These are phyloP conservation scores for Otocyon megalotis DNA, from an alignment of 2,113 vertebrate genomes.

Conservation along the genomic window DNA sequence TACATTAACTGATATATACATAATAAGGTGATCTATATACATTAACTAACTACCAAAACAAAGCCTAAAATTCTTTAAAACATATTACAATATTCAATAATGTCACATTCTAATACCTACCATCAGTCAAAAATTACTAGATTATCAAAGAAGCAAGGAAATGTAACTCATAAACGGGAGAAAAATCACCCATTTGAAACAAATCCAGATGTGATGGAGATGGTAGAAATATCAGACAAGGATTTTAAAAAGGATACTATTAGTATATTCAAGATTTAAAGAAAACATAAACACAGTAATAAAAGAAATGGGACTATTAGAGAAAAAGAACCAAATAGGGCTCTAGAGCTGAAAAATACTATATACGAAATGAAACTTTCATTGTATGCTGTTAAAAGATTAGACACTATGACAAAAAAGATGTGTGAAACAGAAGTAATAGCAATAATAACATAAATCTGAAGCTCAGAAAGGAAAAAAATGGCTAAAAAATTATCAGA, in stretches of 20 bases:
- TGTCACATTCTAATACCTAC: conserved; percentile 23
- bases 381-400: background rate
- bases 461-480: background rate
- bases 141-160: conserved; percentile 23
- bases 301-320: background rate
- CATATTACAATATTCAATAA: background rate
- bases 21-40: too few species aligned
- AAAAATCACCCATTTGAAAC: background rate
- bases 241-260: background rate
- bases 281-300: conserved; percentile 8
- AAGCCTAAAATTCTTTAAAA: background rate
- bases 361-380: conserved; percentile 25
- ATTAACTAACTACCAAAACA: background rate
- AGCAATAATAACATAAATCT: background rate
- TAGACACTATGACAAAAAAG: background rate
- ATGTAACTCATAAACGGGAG: background rate
- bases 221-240: background rate
- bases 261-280: background rate
- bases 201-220: background rate
- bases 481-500: background rate
- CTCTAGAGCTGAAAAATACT: background rate
- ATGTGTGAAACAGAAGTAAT: conserved; percentile 33
- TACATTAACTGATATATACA: background rate
- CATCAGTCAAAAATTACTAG: conserved; percentile 24
- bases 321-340: background rate